Percentiles rank a stretch among this genome's conserved stretches.
Conservation (phyloP, 2,888 invertebrate species). For the Rhamphomyia laevipes region DNA sequence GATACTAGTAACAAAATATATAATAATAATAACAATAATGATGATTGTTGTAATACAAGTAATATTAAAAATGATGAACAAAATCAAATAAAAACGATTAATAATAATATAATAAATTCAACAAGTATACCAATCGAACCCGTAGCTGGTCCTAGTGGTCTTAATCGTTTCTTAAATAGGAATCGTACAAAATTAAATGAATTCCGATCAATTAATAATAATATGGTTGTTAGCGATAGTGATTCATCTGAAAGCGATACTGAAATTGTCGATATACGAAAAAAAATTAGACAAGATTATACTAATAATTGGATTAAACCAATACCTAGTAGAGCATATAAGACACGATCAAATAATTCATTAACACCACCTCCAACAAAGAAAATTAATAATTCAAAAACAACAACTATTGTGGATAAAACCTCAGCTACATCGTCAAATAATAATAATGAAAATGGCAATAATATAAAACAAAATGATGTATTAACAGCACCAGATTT, state of each 20-base stretch:
- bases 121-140: constrained; percentile 8
- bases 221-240: constrained; percentile 8
- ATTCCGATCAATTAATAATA: background rate
- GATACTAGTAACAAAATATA: constrained; percentile 4
- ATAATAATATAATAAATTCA: background rate
- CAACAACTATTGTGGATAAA: too few relatives aligned
- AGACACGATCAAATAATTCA: background rate
- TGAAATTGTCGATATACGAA: too few relatives aligned
- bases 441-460: too few relatives aligned
- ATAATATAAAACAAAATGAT: too few relatives aligned
- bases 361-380: background rate
- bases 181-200: background rate
- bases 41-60: background rate
- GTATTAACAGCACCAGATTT: constrained; percentile 45
- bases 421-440: too few relatives aligned
- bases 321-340: background rate
- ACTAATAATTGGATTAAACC: too few relatives aligned
- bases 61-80: background rate
- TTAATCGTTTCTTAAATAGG: constrained; percentile 7
- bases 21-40: background rate
- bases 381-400: background rate
- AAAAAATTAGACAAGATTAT: too few relatives aligned
- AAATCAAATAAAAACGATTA: background rate
- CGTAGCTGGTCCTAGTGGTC: constrained; percentile 15
- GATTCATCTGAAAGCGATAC: constrained; percentile 6